Evolutionary conservation across 2,888 invertebrate species (phyloP), one percentile per base, ranked within the genome.

Genomic region (Cacoxenus indagator): DNA sequence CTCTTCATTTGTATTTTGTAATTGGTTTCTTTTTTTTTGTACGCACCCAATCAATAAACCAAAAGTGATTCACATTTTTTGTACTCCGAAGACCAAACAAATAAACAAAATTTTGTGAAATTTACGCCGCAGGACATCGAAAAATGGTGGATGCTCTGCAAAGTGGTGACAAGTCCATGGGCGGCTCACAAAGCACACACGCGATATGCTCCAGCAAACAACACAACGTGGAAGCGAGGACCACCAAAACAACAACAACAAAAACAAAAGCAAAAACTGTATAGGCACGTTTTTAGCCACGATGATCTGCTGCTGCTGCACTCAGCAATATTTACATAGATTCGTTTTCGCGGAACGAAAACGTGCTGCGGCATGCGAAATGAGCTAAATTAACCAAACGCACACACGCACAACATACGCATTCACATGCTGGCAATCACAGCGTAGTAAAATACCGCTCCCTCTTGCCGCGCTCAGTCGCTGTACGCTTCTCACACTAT

Each of bases 1-100:
- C n/a, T n/a, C n/a, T n/a, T n/a, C n/a, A n/a, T 37, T 37, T 37
- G 8, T 2, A 14, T 37, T 48, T 48, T n/a, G 8, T 48, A n/a
- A n/a, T 64, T 71, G 78, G 70, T 73, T 73, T 76, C 73, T 72
- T 77, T 46, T 45, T 26, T 17, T 6, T 64, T 78, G 79, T 83
- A 82, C 17, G 46, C n/a, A 76, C 72, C 79, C 79, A 83, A 81
- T 76, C 74, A 73, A 73, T 75, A 79, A 81, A 83, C 79, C 8
- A 51, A 51, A 83, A 82, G 79, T n/a, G n/a, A n/a, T n/a, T n/a
- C n/a, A n/a, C n/a, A n/a, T n/a, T n/a, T n/a, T n/a, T n/a, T n/a
- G n/a, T n/a, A n/a, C n/a, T n/a, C n/a, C n/a, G n/a, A n/a, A n/a
- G n/a, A n/a, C n/a, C 82, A 80, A 76, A 82, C 70, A 76, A 51